Base-by-base conservation (phyloP, 2,797 vertebrate species). In the Epinephelus awoara region DNA sequence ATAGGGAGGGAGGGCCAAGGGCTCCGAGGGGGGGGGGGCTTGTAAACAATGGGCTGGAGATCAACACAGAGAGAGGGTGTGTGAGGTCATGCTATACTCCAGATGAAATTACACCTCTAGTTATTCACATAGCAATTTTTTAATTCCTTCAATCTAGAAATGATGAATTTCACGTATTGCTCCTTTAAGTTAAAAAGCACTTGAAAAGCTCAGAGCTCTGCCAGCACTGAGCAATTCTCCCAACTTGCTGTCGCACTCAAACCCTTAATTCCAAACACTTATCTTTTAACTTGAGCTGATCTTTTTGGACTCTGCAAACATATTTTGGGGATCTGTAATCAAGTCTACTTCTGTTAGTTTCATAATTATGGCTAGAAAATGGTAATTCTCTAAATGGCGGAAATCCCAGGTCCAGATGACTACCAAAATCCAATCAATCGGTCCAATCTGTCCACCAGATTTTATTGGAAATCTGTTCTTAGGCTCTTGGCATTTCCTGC, bases 381-480 rank as follows among this genome's bases (percentile, higher is more conserved):
- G 18, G 1, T 42, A 42, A 50, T 58, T 64, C 14, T 58, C 40
- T 61, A 64, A 62, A 62, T 67, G 47, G 40, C 15, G 2, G 6
- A 58, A 56, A 66, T 54, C 42, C 59, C 19, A 18, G 3, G 3
- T 46, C 57, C 75, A 79, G 70, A 80, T 67, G 66, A 76, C 65
- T 12, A 66, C 21, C 40, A 58, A 62, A 66, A 72, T 75, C 44
- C 29, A 56, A 78, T 83, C 58, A 66, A 62, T 67, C 13, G 3
- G 21, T 29, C 44, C 78, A 76, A 74, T 84, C 72, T 77, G 72
- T 79, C 25, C 23, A 29, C 66, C 69, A 71, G 72, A 79, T 70
- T 77, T 75, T 5, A 51, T 14, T 83, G n/a, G n/a, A 75, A 73
- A 51, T 72, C 27, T 66, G 13, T 66, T 74, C 42, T 73, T 50